phyloP scores from a whole-genome alignment of 2,113 vertebrate genomes.

The Psittacara wagleri region DNA sequence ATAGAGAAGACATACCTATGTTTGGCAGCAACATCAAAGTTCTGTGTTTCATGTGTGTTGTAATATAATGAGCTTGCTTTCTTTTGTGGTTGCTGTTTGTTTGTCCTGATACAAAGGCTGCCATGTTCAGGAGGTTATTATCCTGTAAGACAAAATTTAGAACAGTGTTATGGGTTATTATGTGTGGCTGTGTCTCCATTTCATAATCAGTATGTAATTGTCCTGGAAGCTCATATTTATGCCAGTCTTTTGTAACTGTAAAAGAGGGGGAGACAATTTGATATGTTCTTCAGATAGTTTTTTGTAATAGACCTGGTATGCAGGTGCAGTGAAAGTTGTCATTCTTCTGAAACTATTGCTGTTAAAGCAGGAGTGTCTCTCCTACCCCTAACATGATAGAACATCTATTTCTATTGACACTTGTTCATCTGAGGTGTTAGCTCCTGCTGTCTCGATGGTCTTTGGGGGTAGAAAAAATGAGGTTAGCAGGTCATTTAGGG shows the following conservation, averaged over 20 bases:
- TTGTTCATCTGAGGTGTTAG: neutral
- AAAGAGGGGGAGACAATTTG: neutral
- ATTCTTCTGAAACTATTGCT: neutral
- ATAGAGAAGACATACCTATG: neutral
- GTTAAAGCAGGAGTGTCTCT: accelerated
- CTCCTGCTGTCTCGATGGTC: neutral
- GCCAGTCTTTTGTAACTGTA: neutral
- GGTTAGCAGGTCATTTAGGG: neutral
- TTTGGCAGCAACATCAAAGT: neutral
- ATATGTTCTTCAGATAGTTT: neutral
- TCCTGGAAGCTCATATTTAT: neutral
- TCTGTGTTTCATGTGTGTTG: accelerated
- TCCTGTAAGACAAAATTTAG: neutral
- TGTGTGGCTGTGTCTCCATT: neutral
- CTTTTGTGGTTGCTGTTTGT: neutral
- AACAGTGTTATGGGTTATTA: neutral
- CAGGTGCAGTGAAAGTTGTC: neutral
- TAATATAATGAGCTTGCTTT: neutral
- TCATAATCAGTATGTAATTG: neutral
- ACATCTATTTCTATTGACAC: neutral
- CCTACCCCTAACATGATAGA: neutral
- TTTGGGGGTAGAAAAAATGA: neutral
- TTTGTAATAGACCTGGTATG: neutral
- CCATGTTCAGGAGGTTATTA: neutral
- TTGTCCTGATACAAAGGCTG: neutral